Conservation (phyloP, 2,888 invertebrate genomes). For the Lepidochrysops patricia region DNA sequence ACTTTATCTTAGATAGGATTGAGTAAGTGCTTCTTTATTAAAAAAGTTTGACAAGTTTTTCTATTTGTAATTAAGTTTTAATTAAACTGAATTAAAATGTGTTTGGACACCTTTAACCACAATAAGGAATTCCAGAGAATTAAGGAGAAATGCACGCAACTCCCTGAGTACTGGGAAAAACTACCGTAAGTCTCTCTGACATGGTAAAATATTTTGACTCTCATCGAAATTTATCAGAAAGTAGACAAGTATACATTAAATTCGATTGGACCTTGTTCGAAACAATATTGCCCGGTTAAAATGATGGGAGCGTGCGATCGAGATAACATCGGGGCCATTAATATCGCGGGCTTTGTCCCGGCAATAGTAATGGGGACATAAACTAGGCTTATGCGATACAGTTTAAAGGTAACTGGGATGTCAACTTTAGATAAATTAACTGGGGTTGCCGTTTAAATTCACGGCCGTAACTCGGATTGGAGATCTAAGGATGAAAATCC, state of each 20-base stretch:
- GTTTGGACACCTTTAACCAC: no score
- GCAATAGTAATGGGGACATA: not conserved
- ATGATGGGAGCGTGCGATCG: not conserved
- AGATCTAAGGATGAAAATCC: no score
- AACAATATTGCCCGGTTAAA: not conserved
- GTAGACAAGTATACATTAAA: no score
- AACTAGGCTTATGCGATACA: slow-evolving; percentile 7
- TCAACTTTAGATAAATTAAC: not conserved
- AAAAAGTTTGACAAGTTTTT: not conserved
- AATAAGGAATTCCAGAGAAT: no score
- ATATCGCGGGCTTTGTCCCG: slow-evolving; percentile 1
- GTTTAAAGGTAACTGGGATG: not conserved
- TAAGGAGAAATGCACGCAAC: no score
- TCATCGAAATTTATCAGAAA: no score
- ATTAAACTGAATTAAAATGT: no score
- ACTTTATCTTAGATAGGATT: slow-evolving; percentile 1
- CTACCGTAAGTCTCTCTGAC: no score
- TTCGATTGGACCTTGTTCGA: not conserved
- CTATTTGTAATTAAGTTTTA: not conserved
- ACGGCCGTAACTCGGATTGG: no score
- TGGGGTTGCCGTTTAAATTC: not conserved
- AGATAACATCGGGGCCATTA: slow-evolving; percentile 6
- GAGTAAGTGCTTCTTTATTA: not conserved
- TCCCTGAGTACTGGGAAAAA: no score
- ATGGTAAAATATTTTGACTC: no score